A percentile compares a stretch with the other conserved stretches of the same genome.
Conservation (phyloP, 2,113 vertebrate genomes). For the Progne subis region DNA sequence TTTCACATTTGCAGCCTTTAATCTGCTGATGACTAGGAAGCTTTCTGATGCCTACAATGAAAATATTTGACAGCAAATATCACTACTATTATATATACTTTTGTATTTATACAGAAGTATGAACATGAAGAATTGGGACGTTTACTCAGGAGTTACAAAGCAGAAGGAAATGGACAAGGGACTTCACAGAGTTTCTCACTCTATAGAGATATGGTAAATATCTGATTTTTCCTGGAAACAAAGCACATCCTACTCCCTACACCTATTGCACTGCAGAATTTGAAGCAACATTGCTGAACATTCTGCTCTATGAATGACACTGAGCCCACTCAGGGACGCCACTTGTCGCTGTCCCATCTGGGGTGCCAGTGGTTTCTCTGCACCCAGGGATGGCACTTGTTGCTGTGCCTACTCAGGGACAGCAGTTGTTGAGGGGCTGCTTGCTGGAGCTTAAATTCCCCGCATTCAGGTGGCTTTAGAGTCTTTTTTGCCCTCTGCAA, state of each 20-base stretch:
- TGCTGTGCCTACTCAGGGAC: too few relatives aligned
- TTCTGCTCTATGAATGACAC: not conserved
- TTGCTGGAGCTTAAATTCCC: too few relatives aligned
- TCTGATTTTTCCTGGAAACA: conserved; percentile 36
- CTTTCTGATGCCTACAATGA: not conserved
- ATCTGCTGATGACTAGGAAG: not conserved
- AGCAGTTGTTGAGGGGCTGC: too few relatives aligned
- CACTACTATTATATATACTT: not conserved
- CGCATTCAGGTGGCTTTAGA: too few relatives aligned
- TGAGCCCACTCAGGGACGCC: too few relatives aligned
- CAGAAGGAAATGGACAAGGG: conserved; percentile 58
- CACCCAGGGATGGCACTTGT: too few relatives aligned
- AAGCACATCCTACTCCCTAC: not conserved
- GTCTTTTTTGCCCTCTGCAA: too few relatives aligned
- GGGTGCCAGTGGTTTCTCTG: too few relatives aligned
- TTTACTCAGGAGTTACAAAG: conserved; percentile 49
- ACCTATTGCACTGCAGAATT: not conserved
- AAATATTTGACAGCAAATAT: not conserved
- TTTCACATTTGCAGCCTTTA: not conserved
- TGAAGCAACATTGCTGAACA: not conserved
- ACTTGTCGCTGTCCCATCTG: too few relatives aligned
- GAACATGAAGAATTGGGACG: conserved; percentile 22
- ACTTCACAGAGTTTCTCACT: conserved; percentile 59
- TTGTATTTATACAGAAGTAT: not conserved
- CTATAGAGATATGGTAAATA: not conserved